Base-by-base conservation (phyloP, 2,888 invertebrate species). In the Macaria notata region DNA sequence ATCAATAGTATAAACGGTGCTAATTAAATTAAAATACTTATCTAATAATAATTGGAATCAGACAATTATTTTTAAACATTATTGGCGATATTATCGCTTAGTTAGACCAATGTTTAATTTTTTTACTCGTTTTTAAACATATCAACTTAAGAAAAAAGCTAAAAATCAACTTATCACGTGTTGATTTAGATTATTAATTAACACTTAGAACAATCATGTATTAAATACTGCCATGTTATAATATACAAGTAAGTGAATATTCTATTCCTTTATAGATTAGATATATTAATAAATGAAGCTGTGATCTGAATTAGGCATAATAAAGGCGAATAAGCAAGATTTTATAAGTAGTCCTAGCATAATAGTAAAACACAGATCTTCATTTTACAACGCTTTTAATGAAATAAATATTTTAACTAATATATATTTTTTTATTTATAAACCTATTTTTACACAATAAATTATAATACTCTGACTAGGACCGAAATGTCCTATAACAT, bases 221-320 rank as follows among this genome's bases (percentile, higher is more conserved):
- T 56, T 51, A 45, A 53, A 54, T 46, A 58, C 46, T 58, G 54
- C 54, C 54, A 54, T 48, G 31, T 46, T 39, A 41, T 5, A 31
- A 8, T 44, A n/a, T n/a, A n/a, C n/a, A n/a, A n/a, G n/a, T n/a
- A 33, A 30, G 8, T 7, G 7, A 53, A 58, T 19, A 19, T 19
- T 46, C 29, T 42, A 53, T 53, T 58, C 49, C 46, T 58, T 45
- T 51, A 36, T 56, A 50, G 50, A 33, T 9, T 36, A 38, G 9
- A 44, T 30, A 31, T 44, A 39, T 56, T n/a, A n/a, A n/a, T 51
- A 43, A 50, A 36, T 41, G n/a, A 56, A 57, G 45, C 55, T 51
- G 55, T 59, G 62, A 62, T 59, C 52, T 49, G 36, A 56, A 43
- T 62, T 47, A 58, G 9, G 47, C 52, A 31, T 44, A 46, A 38